These are phyloP conservation scores for Aleiodes testaceus DNA, from an alignment of 2,888 invertebrate species.

Conservation along the genomic window DNA sequence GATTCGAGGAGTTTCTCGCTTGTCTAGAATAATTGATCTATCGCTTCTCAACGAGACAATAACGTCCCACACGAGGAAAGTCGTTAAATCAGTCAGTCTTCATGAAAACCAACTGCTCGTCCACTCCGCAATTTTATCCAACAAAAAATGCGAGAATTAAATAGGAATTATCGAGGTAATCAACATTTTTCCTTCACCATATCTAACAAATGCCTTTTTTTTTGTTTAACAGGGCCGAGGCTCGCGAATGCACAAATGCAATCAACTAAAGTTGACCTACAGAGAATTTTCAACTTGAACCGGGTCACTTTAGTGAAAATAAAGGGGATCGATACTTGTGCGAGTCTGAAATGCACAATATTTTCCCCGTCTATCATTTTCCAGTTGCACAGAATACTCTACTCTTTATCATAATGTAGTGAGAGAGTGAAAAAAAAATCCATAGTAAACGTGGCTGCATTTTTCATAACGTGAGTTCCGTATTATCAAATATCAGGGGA, in stretches of 20 bases:
- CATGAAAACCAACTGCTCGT: not conserved
- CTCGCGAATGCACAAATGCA: not conserved
- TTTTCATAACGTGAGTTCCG: conserved; percentile 35
- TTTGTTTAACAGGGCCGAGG: not conserved
- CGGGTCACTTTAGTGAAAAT: conserved; percentile 41
- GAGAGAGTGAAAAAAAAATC: not conserved
- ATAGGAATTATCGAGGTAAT: not conserved
- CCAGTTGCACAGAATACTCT: not conserved
- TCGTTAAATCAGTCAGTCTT: conserved; percentile 4
- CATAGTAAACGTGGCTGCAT: conserved; percentile 4
- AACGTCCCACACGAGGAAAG: conserved; percentile 38
- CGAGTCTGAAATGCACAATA: conserved; percentile 13
- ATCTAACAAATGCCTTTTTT: not conserved
- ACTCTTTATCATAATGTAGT: not conserved
- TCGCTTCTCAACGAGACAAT: conserved; percentile 50
- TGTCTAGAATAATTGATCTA: conserved; percentile 51
- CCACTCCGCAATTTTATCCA: too few species aligned
- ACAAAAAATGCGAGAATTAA: too few species aligned
- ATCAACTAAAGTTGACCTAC: conserved; percentile 30
- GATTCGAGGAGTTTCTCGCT: too few species aligned
- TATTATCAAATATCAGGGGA: conserved; percentile 47
- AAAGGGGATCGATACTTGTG: conserved; percentile 50
- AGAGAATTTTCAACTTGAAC: conserved; percentile 34
- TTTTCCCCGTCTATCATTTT: not conserved
- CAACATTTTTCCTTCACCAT: not conserved